Conservation (phyloP, 2,797 vertebrate genomes). For the Megalops cyprinoides region DNA sequence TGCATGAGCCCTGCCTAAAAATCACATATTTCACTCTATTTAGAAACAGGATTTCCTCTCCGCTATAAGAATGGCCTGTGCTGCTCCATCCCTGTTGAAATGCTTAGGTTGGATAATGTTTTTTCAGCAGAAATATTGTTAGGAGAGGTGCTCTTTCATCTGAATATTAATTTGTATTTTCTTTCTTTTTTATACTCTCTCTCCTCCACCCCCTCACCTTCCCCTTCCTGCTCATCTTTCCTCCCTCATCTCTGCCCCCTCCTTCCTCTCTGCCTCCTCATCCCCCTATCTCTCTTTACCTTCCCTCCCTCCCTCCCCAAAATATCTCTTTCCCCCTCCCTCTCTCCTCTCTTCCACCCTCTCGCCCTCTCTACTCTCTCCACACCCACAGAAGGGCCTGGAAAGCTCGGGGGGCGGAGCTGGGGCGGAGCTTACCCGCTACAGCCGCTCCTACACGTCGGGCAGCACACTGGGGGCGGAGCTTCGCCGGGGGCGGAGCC, state of each 20-base stretch:
- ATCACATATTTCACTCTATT: background rate
- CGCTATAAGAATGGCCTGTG: too few relatives aligned
- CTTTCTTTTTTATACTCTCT: background rate
- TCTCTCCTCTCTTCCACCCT: background rate
- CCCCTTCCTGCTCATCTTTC: background rate
- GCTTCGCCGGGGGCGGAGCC: constrained; percentile 71
- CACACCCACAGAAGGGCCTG: constrained; percentile 49
- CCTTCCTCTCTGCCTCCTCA: background rate
- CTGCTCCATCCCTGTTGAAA: too few relatives aligned
- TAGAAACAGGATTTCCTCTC: too few relatives aligned
- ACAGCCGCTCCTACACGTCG: constrained; percentile 78
- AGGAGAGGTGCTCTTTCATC: too few relatives aligned
- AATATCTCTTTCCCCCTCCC: background rate
- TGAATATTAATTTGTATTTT: too few relatives aligned
- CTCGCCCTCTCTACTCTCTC: background rate
- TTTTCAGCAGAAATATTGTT: too few relatives aligned
- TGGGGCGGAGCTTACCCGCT: constrained; percentile 68
- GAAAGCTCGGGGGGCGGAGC: constrained; percentile 64
- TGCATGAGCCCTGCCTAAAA: too few relatives aligned
- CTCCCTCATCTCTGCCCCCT: background rate
- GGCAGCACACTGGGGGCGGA: constrained; percentile 77
- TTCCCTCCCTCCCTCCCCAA: too few relatives aligned
- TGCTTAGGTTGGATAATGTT: too few relatives aligned
- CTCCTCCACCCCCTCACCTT: background rate
- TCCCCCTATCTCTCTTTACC: background rate